A percentile compares a stretch with the other conserved stretches of the same genome.
phyloP scores from a whole-genome alignment of 1,140 invertebrate genomes.

The Nomia melanderi region DNA sequence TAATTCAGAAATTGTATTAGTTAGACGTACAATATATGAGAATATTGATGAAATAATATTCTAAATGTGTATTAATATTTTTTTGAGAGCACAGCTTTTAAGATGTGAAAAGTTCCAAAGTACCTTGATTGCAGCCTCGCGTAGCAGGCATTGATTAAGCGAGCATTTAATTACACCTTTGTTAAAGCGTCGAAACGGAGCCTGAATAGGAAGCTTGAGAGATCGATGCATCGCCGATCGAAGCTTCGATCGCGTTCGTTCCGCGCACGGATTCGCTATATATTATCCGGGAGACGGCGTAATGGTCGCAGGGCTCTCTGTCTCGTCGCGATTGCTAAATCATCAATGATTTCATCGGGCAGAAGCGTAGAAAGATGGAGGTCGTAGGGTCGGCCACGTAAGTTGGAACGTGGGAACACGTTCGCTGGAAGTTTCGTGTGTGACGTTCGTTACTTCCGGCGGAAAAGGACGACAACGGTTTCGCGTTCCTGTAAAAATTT shows the following conservation, averaged over 20 bases:
- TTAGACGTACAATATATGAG: too few species aligned
- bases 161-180: background rate
- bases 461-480: background rate
- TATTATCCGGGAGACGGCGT: background rate
- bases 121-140: background rate
- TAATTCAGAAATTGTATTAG: too few species aligned
- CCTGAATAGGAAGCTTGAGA: background rate
- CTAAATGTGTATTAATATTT: too few species aligned
- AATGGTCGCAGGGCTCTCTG: constrained; percentile 4
- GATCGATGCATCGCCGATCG: background rate
- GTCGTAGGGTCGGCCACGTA: constrained; percentile 35
- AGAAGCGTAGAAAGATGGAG: constrained; percentile 30
- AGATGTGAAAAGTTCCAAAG: background rate
- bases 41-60: too few species aligned
- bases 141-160: background rate
- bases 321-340: constrained; percentile 38
- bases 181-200: background rate
- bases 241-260: background rate
- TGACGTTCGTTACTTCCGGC: constrained; percentile 19
- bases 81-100: background rate
- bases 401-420: constrained; percentile 51
- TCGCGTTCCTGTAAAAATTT: background rate
- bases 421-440: background rate
- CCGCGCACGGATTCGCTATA: background rate
- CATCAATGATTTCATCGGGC: constrained; percentile 46